A percentile compares a stretch with the other conserved stretches of the same genome.
Conservation (phyloP, 2,113 vertebrate genomes). For the Columba janthina region DNA sequence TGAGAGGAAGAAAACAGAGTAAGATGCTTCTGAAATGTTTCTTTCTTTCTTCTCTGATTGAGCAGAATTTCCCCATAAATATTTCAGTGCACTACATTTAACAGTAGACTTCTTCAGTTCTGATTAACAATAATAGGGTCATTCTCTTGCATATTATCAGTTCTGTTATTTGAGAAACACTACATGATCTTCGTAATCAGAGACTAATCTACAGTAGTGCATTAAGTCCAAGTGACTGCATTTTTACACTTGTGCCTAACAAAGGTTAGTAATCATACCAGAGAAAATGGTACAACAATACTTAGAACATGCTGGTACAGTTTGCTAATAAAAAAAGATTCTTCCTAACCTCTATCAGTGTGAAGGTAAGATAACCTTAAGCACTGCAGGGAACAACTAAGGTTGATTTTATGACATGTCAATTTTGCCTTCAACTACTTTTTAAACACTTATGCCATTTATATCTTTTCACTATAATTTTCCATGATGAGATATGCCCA, state of each 20-base stretch:
- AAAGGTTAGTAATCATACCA: background rate
- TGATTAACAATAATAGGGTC: background rate
- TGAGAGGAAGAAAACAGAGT: background rate
- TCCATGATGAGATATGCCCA: background rate
- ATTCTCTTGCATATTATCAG: background rate
- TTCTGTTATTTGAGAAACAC: background rate
- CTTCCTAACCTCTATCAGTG: background rate
- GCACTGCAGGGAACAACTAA: background rate
- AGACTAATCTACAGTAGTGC: background rate
- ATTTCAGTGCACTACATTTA: background rate
- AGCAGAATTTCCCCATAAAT: background rate
- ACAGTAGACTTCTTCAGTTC: background rate
- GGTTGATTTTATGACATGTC: background rate
- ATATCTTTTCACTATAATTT: background rate
- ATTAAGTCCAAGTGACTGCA: background rate
- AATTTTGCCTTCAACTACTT: background rate
- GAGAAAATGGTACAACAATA: background rate
- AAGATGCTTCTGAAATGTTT: background rate
- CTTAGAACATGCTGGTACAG: background rate
- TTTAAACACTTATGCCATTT: background rate
- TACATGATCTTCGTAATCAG: background rate
- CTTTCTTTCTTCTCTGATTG: background rate
- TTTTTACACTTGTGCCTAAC: background rate
- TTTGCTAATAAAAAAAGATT: background rate
- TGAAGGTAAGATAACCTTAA: background rate